Evolutionary conservation across 2,888 invertebrate genomes (phyloP), one percentile per base, ranked within the genome.

Genomic region (Synergus laeviventris): DNA sequence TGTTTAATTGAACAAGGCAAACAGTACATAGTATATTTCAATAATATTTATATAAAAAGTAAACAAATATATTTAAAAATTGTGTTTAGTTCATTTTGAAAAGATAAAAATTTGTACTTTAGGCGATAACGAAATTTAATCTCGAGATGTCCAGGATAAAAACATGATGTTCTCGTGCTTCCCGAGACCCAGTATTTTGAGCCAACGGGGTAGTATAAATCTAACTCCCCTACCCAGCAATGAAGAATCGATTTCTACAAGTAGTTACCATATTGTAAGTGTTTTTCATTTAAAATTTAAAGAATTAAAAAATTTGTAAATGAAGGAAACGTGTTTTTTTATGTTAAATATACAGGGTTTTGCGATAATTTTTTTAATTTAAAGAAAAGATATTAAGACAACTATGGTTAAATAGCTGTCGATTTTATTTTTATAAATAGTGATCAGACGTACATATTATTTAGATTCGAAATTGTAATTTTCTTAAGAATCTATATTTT

Each of bases 121-220:
- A 81, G 81, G 78, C 42, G 80, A 73, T 8, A 83, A 81, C 70
- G 75, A 79, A 78, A 81, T 81, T 76, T 78, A 83, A 66, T 76
- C 66, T 39, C 74, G 79, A 78, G 76, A 86, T 86, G 85, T 45
- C 21, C 74, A 78, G 78, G 79, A 81, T 59, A 76, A 81, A 79
- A 82, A 75, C 81, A 89, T 87, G 86, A 89, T 90, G 83, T 89
- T 90, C 81, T 87, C 88, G 81, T 89, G 89, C 78, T 89, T 90
- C 73, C 89, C 89, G 31, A 87, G 84, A 73, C 84, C 87, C 12
- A 89, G 82, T 79, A 87, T 89, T 81, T 83, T 89, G 81, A 87
- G 88, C 56, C 88, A 89, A 81, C 86, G 87, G 81, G 89, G 89
- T 38, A 90, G 89, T 64, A 86, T 89, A 54, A 89, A 89, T 81